Percentiles rank a stretch among this genome's conserved stretches.
These are phyloP conservation scores for Prorops nasuta DNA, from an alignment of 1,140 invertebrate species.

Conservation along the genomic window DNA sequence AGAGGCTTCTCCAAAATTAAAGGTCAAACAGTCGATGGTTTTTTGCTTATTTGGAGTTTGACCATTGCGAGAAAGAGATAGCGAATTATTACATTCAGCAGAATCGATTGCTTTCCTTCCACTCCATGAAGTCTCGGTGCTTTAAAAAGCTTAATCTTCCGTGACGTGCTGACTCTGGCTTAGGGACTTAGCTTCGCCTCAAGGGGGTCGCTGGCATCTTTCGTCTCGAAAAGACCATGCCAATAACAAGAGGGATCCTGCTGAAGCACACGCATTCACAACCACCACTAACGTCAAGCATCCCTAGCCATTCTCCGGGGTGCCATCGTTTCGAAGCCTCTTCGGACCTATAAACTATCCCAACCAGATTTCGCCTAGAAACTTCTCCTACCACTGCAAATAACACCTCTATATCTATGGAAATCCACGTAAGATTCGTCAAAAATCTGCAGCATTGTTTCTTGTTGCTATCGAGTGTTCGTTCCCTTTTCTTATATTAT, in stretches of 20 bases:
- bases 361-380: slow-evolving; percentile 7
- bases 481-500: no score
- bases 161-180: slow-evolving; percentile 27
- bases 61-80: not conserved
- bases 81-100: not conserved
- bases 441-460: no score
- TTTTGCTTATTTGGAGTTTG: not conserved
- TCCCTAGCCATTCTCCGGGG: slow-evolving; percentile 18
- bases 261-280: not conserved
- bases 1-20: no score
- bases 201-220: slow-evolving; percentile 23
- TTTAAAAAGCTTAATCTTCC: slow-evolving; percentile 29
- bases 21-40: no score
- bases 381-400: no score
- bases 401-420: no score
- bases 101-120: slow-evolving; percentile 1
- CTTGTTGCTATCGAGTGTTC: no score
- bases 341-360: slow-evolving; percentile 26
- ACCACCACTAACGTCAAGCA: not conserved
- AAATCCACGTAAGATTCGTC: not conserved
- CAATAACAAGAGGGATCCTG: slow-evolving; percentile 16
- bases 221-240: slow-evolving; percentile 5
- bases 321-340: slow-evolving; percentile 20
- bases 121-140: slow-evolving; percentile 6
- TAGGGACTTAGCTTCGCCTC: slow-evolving; percentile 24